A percentile compares a stretch with the other conserved stretches of the same genome.
Evolutionary conservation across 64 coral and sea anemone species (phyloP).

Genomic region (Pachyseris speciosa): DNA sequence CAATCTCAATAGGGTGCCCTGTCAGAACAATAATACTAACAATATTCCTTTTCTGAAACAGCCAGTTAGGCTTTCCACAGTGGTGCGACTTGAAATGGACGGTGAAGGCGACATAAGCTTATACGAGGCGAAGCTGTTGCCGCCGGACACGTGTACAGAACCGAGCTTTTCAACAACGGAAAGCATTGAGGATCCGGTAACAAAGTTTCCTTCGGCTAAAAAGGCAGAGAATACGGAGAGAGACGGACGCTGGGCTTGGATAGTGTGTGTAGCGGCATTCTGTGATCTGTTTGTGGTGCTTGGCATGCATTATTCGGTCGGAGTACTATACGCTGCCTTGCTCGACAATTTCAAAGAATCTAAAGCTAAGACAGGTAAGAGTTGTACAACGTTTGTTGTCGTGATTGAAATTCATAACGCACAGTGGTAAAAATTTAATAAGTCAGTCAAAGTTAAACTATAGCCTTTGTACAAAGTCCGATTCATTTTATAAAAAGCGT

Average conservation of each 20-base stretch:
- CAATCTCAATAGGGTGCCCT: no score
- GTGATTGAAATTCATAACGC: not conserved
- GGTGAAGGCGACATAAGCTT: not conserved
- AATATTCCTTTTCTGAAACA: not conserved
- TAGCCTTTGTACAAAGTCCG: no score
- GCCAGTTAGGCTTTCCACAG: not conserved
- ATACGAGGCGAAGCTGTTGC: not conserved
- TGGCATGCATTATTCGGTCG: conserved; percentile 92
- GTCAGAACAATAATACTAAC: no score
- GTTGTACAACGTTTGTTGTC: not conserved
- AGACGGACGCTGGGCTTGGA: conserved; percentile 87
- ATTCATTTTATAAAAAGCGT: no score
- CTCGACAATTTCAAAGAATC: conserved; percentile 86
- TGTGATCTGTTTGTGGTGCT: conserved; percentile 91
- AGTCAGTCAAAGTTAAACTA: no score
- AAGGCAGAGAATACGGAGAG: conserved; percentile 50
- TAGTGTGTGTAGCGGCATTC: conserved; percentile 88
- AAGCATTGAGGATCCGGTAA: not conserved
- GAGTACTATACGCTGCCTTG: conserved; percentile 83
- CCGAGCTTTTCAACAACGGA: not conserved
- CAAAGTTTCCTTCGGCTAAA: conserved; percentile 20
- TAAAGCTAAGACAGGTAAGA: conserved; percentile 85
- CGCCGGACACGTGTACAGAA: not conserved
- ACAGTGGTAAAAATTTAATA: no score
- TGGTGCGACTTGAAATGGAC: not conserved